Evolutionary conservation across 2,113 vertebrate genomes (phyloP).

Genomic region (Nerophis lumbriciformis): DNA sequence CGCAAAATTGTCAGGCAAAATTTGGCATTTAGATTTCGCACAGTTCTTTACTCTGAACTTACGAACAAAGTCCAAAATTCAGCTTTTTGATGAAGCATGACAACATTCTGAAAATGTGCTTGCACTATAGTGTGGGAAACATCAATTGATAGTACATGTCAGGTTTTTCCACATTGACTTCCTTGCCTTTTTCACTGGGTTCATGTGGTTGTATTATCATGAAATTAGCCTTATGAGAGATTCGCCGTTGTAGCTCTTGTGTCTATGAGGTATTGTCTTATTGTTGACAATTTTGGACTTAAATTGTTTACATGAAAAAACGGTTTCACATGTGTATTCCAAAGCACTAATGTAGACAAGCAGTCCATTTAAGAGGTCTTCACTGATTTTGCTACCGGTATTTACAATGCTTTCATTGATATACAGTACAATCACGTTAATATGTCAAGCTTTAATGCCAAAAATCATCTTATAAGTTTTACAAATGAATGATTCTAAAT

Average conservation of each 20-base stretch:
- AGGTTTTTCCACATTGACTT: not conserved
- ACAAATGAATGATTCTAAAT: no score
- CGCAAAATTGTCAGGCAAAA: no score
- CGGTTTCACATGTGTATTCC: constrained; percentile 35
- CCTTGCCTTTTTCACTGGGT: constrained; percentile 10
- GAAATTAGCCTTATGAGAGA: constrained; percentile 43
- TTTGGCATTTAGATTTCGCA: no score
- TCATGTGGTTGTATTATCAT: constrained; percentile 14
- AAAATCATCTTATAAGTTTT: not conserved
- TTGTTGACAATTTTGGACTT: constrained; percentile 58
- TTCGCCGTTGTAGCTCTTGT: constrained; percentile 32
- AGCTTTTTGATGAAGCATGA: no score
- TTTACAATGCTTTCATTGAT: constrained; percentile 19
- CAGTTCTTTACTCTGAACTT: no score
- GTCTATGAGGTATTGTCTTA: constrained; percentile 28
- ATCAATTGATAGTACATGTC: no score
- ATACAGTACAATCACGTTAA: constrained; percentile 6
- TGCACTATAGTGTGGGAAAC: no score
- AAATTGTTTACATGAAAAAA: constrained; percentile 63
- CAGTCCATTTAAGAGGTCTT: constrained; percentile 15
- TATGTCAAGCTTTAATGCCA: not conserved
- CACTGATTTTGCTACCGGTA: constrained; percentile 33
- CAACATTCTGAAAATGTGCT: no score
- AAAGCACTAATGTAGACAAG: constrained; percentile 30
- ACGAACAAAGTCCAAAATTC: no score